phyloP scores from a whole-genome alignment of 2,888 invertebrate genomes.

The Cremastobaeus sp. region DNA sequence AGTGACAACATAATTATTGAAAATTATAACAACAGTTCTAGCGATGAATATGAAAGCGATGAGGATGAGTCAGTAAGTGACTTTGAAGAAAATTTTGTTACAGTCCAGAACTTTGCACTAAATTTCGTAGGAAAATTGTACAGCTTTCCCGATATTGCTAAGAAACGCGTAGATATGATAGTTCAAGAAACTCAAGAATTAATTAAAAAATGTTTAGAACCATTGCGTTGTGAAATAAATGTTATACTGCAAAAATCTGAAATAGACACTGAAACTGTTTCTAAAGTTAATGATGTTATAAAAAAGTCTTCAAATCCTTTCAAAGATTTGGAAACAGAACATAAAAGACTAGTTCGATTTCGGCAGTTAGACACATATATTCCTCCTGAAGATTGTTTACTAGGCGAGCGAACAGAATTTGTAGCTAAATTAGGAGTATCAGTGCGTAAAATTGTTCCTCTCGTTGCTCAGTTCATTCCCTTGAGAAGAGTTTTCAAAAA shows the following conservation, averaged over 20 bases:
- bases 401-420: constrained; percentile 7
- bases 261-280: not conserved
- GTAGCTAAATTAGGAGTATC: not conserved
- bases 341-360: not conserved
- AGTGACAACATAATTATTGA: too few species aligned
- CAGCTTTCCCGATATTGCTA: not conserved
- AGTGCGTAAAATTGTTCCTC: not conserved
- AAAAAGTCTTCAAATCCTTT: not conserved
- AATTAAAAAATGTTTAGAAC: not conserved
- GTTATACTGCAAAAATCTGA: not conserved
- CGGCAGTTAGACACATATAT: not conserved
- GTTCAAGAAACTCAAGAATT: not conserved
- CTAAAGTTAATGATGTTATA: not conserved
- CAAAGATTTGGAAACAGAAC: not conserved
- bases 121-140: not conserved
- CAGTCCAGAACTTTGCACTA: not conserved
- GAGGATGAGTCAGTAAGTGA: not conserved
- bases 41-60: too few species aligned
- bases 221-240: not conserved
- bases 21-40: too few species aligned
- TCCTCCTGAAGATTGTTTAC: constrained; percentile 7
- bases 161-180: not conserved
- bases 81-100: not conserved
- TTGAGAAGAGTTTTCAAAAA: too few species aligned
- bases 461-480: constrained; percentile 19